Evolutionary conservation across 2,888 invertebrate genomes (phyloP).

Genomic region (Antheraea assamensis): DNA sequence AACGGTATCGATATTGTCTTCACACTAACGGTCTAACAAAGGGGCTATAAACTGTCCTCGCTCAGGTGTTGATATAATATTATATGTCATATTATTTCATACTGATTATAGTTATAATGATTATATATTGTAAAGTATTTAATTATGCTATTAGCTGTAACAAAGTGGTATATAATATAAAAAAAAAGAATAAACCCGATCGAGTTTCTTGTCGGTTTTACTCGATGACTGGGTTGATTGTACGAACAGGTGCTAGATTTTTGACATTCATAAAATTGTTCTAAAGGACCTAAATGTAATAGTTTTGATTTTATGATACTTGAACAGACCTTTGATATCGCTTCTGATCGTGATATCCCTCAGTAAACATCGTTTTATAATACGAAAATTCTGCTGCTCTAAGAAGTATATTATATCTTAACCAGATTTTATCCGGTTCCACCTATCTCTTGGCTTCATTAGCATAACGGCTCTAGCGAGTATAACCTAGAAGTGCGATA

Average conservation of each 20-base stretch:
- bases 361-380: background rate
- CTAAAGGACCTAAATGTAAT: too few relatives aligned
- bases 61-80: background rate
- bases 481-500: background rate
- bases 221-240: too few relatives aligned
- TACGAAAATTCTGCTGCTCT: background rate
- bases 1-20: background rate
- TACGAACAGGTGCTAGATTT: too few relatives aligned
- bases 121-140: background rate
- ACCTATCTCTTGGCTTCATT: constrained; percentile 3
- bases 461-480: constrained; percentile 5
- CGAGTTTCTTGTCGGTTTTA: too few relatives aligned
- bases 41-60: background rate
- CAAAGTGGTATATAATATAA: too few relatives aligned
- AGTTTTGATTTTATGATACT: too few relatives aligned
- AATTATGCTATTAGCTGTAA: background rate
- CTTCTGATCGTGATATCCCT: too few relatives aligned
- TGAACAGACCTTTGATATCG: too few relatives aligned
- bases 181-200: too few relatives aligned
- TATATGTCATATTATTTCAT: background rate
- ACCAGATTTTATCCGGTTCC: background rate
- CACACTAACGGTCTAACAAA: background rate
- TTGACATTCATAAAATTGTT: too few relatives aligned
- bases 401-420: background rate
- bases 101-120: background rate